Percentiles rank a stretch among this genome's conserved stretches.
Evolutionary conservation across 2,888 invertebrate genomes (phyloP).

Genomic region (Harmothoe impar): DNA sequence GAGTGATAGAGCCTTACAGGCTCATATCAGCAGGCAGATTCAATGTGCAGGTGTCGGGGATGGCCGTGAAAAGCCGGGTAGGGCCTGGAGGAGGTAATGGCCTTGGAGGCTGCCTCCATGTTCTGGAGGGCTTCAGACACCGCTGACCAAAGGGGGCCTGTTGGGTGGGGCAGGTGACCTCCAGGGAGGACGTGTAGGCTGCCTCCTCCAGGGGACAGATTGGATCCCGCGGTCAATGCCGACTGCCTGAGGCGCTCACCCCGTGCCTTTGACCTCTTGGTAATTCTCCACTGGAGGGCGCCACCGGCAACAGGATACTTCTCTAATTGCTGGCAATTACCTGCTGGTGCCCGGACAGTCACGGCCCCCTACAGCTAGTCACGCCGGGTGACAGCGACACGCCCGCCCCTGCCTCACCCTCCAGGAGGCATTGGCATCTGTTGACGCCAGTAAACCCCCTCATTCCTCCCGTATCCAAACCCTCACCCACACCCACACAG

Average conservation of each 20-base stretch:
- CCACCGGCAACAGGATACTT: constrained; percentile 41
- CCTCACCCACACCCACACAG: background rate
- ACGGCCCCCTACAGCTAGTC: constrained; percentile 35
- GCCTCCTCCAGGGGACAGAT: constrained; percentile 35
- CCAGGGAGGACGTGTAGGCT: constrained; percentile 2
- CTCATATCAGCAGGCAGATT: background rate
- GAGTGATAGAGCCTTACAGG: background rate
- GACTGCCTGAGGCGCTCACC: constrained; percentile 12
- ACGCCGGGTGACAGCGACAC: constrained; percentile 42
- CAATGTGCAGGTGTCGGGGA: constrained; percentile 11
- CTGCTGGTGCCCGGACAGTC: background rate
- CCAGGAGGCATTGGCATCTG: background rate
- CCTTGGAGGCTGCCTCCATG: background rate
- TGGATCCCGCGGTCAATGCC: constrained; percentile 30
- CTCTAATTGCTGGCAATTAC: constrained; percentile 57
- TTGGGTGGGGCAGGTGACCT: constrained; percentile 1
- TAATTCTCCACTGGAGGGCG: background rate
- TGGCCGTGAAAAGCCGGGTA: background rate
- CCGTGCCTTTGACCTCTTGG: background rate
- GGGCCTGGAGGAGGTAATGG: background rate
- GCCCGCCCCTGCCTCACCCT: background rate
- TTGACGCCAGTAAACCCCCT: constrained; percentile 7
- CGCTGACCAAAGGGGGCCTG: background rate
- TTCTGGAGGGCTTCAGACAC: background rate
- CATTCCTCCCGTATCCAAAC: background rate